Base-by-base conservation (phyloP, 2,888 invertebrate genomes). In the Merodon equestris region DNA sequence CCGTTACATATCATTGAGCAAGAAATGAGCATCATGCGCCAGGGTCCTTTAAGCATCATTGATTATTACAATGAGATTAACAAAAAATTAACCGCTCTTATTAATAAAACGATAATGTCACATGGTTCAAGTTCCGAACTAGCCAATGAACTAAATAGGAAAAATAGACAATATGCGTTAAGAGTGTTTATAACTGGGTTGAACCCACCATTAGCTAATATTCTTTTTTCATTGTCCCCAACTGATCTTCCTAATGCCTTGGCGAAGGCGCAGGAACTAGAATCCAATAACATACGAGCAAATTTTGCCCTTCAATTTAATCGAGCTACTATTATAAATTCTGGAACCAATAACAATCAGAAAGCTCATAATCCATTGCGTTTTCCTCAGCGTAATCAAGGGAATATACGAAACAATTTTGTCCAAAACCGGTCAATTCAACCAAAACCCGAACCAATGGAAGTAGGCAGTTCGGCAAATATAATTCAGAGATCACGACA, bases 211-310 rank as follows among this genome's bases (percentile, higher is more conserved):
- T 48, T 76, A 17, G 17, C 42, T 1, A 56, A 66, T 5, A 71
- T 76, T 34, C 34, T 71, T 27, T 77, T 71, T 17, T 71, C 61
- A 1, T 56, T 76, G 14, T 38, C 13, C 10, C 77, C 66, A n/a
- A 19, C 19, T 13, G 71, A 77, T 15, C 50, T 77, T 1, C 66
- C 66, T 5, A 70, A 71, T 42, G 66, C 58, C 10, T 19, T 77
- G 1, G 56, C 66, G 10, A 63, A 67, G 40, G 51, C 61, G 9
- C 54, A 67, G 44, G 56, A 58, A 48, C 9, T 40, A 3, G 40
- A 40, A 40, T 3, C 3, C 3, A 40, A 40, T 9, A 40, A 40
- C 9, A 40, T 40, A n/a, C 3, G 40, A 40, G 40, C 40, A 40
- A 40, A 40, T 40, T 3, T 40, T 40, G 40, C 40, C 10, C 40